A percentile compares a stretch with the other conserved stretches of the same genome.
phyloP scores from a whole-genome alignment of 1,140 invertebrate genomes.

The Drosophila parabipectinata region DNA sequence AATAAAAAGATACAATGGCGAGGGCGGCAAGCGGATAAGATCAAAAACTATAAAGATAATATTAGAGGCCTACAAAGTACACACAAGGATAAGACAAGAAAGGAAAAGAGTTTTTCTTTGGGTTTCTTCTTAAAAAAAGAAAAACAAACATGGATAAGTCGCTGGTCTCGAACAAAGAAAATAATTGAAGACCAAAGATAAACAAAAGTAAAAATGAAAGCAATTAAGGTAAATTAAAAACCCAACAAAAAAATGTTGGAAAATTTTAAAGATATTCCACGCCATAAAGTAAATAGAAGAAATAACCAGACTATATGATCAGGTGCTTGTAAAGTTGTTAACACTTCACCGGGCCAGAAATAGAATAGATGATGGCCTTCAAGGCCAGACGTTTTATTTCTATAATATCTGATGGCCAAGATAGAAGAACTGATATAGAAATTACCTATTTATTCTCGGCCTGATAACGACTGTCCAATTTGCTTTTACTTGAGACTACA shows the following conservation, averaged over 20 bases:
- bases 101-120: conserved; percentile 10
- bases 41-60: conserved; percentile 43
- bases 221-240: conserved; percentile 12
- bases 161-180: conserved; percentile 14
- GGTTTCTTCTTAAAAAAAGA: background rate
- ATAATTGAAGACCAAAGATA: conserved; percentile 13
- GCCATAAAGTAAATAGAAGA: background rate
- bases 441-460: conserved; percentile 18
- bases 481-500: conserved; percentile 9
- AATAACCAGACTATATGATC: background rate
- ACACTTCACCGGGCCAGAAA: background rate
- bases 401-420: conserved; percentile 19
- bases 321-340: conserved; percentile 1
- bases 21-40: conserved; percentile 32
- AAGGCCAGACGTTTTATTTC: conserved; percentile 29
- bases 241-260: background rate
- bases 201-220: background rate
- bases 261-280: background rate
- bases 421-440: conserved; percentile 22
- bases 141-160: conserved; percentile 18
- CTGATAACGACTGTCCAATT: conserved; percentile 10
- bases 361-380: background rate
- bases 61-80: conserved; percentile 10
- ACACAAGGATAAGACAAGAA: conserved; percentile 25
- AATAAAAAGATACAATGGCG: conserved; percentile 16